Base-by-base conservation (phyloP, 2,113 vertebrate genomes). In the Antennarius striatus region DNA sequence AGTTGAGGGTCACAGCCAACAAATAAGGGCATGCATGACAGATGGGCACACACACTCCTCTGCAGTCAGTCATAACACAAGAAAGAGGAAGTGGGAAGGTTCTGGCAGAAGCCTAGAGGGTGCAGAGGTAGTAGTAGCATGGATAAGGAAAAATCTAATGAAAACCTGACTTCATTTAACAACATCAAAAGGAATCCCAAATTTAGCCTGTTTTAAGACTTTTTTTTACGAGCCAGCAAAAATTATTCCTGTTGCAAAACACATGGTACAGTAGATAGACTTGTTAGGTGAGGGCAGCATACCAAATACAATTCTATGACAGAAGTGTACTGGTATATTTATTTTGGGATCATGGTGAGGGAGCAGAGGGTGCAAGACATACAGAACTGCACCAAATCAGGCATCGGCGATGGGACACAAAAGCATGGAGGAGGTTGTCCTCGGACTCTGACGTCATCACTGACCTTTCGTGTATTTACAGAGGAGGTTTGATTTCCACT, bases 401-500 rank as follows among this genome's bases (percentile, higher is more conserved):
- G 75, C 64, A 52, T 61, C 16, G 49, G 59, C 16, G 77, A 83
- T 71, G 77, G 81, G 72, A 84, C 50, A 10, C 82, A 84, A 77
- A 86, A 81, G 83, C 81, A 67, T 9, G 49, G 60, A 57, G 67
- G 48, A 61, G 68, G 79, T 77, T 13, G 85, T 73, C 75, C 75
- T 75, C 4, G 65, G 53, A 75, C 67, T 76, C 84, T 77, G 80
- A 91, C 83, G 86, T 90, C 90, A 90, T 81, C 55, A 0, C 78
- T 90, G 86, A 91, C 89, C 89, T 92, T 91, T 93, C 60, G 67
- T 80, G 80, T 91, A 85, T 93, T 90, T 90, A 84, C 81, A 85
- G 88, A 92, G 78, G 73, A 80, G 82, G 82, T 86, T 90, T 88
- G 68, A 89, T 89, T 91, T 90, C 75, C 81, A 85, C 77, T 71